Evolutionary conservation across 2,113 vertebrate genomes (phyloP), one percentile per base, ranked within the genome.

Genomic region (Triplophysa dalaica): DNA sequence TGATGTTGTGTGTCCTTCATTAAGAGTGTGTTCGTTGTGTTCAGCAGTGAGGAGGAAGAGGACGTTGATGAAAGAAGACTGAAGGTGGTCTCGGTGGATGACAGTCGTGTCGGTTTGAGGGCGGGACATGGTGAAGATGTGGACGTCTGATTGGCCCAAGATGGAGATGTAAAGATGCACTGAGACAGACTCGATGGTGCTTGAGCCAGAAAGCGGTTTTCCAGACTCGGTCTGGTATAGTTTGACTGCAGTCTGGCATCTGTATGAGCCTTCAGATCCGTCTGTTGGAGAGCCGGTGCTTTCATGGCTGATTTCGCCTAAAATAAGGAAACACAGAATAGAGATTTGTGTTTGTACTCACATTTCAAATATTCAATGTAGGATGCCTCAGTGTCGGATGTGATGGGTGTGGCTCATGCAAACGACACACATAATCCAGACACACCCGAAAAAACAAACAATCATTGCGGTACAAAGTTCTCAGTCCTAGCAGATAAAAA

Each of bases 181-280:
- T 26, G 56, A 3, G 63, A 19, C 60, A 83, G 67, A 2, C 5
- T 12, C 0, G 85, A 60, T 7, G 66, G 11, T 10, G 87, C 77
- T 81, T 88, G 85, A 43, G 68, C 54, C 17, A 94, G 83, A 68
- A 90, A n/a, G 56, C 86, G 90, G 73, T 93, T 94, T 85, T 93
- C 92, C 84, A 43, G 86, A 16, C 85, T 87, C 65, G 29, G 33
- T 1, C 77, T 85, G 77, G 79, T 91, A 54, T 84, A 86, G 17
- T 61, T 63, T 48, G 86, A 56, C 50, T 83, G 85, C 58, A 60
- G 63, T 29, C 82, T 43, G 12, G 80, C 33, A 69, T 29, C 79
- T 29, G 69, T 79, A 17, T 76, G 67, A 48, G 21, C 22, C 4
- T 76, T 72, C 48, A 63, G 9, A 38, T 82, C 78, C 2, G 72